Percentiles rank a stretch among this genome's conserved stretches.
Conservation (phyloP, 2,797 vertebrate species). For the Oreochromis grahami region DNA sequence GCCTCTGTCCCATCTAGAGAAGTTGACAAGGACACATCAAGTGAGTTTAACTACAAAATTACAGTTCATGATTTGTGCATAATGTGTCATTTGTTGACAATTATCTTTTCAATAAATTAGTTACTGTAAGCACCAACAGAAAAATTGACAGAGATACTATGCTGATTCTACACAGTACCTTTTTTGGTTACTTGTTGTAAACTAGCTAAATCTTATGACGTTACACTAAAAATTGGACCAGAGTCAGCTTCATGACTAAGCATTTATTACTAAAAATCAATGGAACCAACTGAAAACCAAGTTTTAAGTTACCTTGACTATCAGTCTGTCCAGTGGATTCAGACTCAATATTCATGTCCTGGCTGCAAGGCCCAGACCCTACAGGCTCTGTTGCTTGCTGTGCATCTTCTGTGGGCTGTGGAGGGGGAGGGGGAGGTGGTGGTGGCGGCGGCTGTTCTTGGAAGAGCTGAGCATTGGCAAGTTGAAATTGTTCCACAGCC, state of each 20-base stretch:
- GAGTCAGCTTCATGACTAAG: not conserved
- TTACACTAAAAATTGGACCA: not conserved
- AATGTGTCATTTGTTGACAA: not conserved
- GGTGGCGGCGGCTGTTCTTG: slow-evolving; percentile 47
- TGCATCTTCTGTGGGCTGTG: slow-evolving; percentile 26
- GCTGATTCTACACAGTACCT: not conserved
- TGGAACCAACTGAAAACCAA: not conserved
- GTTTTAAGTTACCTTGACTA: slow-evolving; percentile 43
- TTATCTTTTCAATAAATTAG: not conserved
- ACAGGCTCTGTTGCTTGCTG: slow-evolving; percentile 1
- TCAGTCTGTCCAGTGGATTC: not conserved
- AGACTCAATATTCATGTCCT: slow-evolving; percentile 17
- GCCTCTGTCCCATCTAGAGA: slow-evolving; percentile 55
- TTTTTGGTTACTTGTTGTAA: not conserved
- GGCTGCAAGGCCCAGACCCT: not conserved
- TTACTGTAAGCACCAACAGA: not conserved
- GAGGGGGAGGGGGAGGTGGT: slow-evolving; percentile 28
- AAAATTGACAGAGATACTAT: not conserved
- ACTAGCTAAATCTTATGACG: not conserved
- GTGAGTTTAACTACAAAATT: not conserved
- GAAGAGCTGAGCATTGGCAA: slow-evolving; percentile 52
- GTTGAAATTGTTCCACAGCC: slow-evolving; percentile 68
- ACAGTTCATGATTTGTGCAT: rapidly evolving
- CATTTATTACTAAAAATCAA: not conserved
- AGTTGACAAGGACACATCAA: not conserved